Base-by-base conservation (phyloP, 1,140 invertebrate species). In the Panulirus ornatus region DNA sequence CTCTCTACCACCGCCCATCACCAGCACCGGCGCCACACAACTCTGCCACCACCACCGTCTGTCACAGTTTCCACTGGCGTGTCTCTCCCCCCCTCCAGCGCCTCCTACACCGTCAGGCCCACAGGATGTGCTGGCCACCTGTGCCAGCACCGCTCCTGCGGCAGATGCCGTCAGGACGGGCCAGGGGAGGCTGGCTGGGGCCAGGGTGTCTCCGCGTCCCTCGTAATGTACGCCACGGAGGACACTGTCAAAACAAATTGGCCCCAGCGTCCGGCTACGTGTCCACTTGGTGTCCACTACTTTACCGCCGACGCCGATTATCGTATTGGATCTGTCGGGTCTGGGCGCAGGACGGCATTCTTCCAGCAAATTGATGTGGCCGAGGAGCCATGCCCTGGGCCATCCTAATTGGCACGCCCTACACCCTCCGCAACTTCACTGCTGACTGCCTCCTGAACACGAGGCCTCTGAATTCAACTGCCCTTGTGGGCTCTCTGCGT, bases 201-300 rank as follows among this genome's bases (percentile, higher is more conserved):
- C n/a, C n/a, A n/a, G n/a, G n/a, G 30, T n/a, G 70, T 76, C 73
- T 11, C 73, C 30, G 11, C 78, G 11, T 27, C 47, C 78, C 42
- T 30, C 78, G 78, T 81, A 54, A 22, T 51, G 47, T 81, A 47
- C 42, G 30, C n/a, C 44, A 19, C 22, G 34, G 34, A 36, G 47
- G 78, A 81, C 78, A 47, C 78, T 81, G 78, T 81, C 78, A 81
- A 44, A 81, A 81, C 78, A 81, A 81, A 81, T 81, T 81, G 78
- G 78, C 19, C 30, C 22, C 40, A 81, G 78, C n/a, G 42, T 81
- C 78, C 78, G 78, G 78, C 54, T 81, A 81, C 22, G 78, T 81
- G 78, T 81, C 78, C 78, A 54, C 42, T 54, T 19, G 70, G 70
- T 76, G 70, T 51, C 63, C 66, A 51, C 84, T 86, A 51, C 84